Base-by-base conservation (phyloP, 2,113 vertebrate species). In the Osmerus mordax region DNA sequence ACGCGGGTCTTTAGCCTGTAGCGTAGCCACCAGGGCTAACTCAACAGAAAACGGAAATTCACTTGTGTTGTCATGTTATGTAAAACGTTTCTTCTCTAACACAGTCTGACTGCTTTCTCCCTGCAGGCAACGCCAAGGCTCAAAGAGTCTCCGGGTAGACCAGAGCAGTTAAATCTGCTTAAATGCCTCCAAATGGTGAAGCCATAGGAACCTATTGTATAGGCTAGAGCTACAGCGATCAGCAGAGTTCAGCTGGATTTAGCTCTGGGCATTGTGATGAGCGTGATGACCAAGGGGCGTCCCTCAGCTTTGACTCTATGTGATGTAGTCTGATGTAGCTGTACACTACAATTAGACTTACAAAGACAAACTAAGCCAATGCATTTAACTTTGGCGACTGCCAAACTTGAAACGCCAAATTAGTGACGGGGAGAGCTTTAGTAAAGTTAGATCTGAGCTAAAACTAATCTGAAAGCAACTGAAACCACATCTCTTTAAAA, bases 291-390 rank as follows among this genome's bases (percentile, higher is more conserved):
- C 32, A 36, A 7, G 32, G 7, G 41, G 41, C 9, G 77, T 78
- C 55, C 51, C 71, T 56, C 77, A 81, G 81, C 78, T 87, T 78
- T 87, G 84, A 89, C 84, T 86, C 81, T 63, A 76, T 87, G 70
- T 87, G 87, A 83, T 86, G 73, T 81, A 72, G 69, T 72, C 80
- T 74, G 60, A 79, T 67, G 79, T 83, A 32, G 88, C 88, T 85
- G 65, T 79, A 81, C 80, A 78, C 61, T 58, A 69, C 3, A 61
- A 23, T 61, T 61, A 25, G 23, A 23, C 12, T 56, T 15, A 61
- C 41, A 47, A 12, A 47, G 41, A 9, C 41, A 9, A 47, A 2
- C 41, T 5, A 47, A 47, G 41, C 41, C 41, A 47, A 47, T 47
- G 41, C 8, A 41, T 41, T 23, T 36, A 36, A 36, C 4, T 8